These are phyloP conservation scores for Xiphophorus couchianus DNA, from an alignment of 2,113 vertebrate genomes.

Conservation along the genomic window DNA sequence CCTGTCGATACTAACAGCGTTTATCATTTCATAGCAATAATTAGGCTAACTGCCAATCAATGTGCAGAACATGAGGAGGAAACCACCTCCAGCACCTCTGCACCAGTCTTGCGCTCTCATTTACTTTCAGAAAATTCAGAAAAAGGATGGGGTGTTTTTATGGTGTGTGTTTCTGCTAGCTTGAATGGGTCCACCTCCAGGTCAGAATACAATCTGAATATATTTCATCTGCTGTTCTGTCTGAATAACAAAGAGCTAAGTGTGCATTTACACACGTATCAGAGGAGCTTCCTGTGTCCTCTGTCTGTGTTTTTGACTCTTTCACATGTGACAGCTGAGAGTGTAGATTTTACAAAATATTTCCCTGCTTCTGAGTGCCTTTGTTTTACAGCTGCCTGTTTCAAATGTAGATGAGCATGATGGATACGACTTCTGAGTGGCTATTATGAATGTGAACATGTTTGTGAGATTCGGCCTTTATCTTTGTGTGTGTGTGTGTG, in stretches of 20 bases:
- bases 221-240: conserved; percentile 70
- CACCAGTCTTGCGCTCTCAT: conserved; percentile 6
- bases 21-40: conserved; percentile 72
- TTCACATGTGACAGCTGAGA: conserved; percentile 44
- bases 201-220: conserved; percentile 78
- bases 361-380: conserved; percentile 8
- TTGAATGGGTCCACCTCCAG: conserved; percentile 61
- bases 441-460: neutral
- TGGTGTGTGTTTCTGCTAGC: conserved; percentile 20
- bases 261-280: conserved; percentile 36
- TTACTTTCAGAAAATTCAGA: conserved; percentile 21
- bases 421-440: neutral
- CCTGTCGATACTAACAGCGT: conserved; percentile 66
- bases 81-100: conserved; percentile 32
- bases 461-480: neutral
- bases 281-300: conserved; percentile 5
- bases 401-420: conserved; percentile 50
- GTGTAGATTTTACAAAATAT: conserved; percentile 41
- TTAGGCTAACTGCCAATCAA: conserved; percentile 72
- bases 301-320: conserved; percentile 29
- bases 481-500: conserved; percentile 5
- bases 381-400: conserved; percentile 16
- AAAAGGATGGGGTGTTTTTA: conserved; percentile 1
- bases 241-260: conserved; percentile 72
- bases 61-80: conserved; percentile 18